Evolutionary conservation across 2,113 vertebrate genomes (phyloP).

Genomic region (Poeciliopsis retropinna): DNA sequence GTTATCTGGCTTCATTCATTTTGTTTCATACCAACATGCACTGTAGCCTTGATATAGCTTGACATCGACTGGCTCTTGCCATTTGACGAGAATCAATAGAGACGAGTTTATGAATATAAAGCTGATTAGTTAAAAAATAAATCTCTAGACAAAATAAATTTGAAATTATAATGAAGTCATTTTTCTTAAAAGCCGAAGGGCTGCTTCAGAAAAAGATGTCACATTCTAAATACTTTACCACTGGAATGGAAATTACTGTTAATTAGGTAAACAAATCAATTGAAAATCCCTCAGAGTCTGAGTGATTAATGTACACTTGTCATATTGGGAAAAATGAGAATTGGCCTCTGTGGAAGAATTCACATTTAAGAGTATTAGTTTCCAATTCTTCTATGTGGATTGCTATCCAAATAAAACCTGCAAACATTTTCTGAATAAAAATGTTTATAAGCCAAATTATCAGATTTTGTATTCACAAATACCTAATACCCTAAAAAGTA

Average conservation of each 20-base stretch:
- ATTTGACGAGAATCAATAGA: background rate
- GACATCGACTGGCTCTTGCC: background rate
- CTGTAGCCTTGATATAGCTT: background rate
- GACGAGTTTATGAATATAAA: background rate
- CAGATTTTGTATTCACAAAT: background rate
- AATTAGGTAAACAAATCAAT: constrained; percentile 41
- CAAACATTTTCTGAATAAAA: background rate
- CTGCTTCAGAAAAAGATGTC: constrained; percentile 22
- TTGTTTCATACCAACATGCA: background rate
- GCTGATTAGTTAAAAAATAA: background rate
- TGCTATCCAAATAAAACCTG: background rate
- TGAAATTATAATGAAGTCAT: background rate
- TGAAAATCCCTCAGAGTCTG: constrained; percentile 15
- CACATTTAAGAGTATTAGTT: constrained; percentile 32
- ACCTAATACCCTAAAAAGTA: background rate
- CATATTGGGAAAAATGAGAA: constrained; percentile 7
- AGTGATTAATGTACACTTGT: constrained; percentile 39
- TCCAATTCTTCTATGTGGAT: background rate
- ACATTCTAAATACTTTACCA: constrained; percentile 8
- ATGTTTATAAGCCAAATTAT: background rate
- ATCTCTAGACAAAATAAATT: background rate
- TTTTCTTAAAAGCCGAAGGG: background rate
- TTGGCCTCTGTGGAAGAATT: constrained; percentile 3
- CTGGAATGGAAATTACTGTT: constrained; percentile 32
- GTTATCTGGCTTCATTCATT: background rate